These are phyloP conservation scores for Mimumesa dahlbomi DNA, from an alignment of 2,888 invertebrate genomes.

Conservation along the genomic window DNA sequence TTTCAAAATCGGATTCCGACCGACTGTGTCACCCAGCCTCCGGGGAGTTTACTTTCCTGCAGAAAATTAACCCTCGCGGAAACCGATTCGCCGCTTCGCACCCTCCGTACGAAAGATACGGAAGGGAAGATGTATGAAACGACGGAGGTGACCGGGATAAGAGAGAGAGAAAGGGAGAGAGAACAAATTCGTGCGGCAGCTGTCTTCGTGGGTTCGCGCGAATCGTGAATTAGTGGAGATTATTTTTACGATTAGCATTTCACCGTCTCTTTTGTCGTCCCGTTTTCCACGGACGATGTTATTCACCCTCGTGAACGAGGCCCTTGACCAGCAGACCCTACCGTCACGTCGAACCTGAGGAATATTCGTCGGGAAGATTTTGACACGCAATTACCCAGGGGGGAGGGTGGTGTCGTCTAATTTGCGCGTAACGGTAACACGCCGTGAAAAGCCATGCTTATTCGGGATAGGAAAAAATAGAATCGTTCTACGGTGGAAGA, in stretches of 20 bases:
- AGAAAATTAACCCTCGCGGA: too few species aligned
- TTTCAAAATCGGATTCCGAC: too few species aligned
- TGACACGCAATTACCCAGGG: too few species aligned
- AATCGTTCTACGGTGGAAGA: not conserved
- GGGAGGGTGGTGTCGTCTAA: not conserved
- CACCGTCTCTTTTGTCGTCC: slow-evolving; percentile 16
- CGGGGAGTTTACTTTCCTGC: too few species aligned
- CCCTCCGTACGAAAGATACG: too few species aligned
- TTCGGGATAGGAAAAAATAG: not conserved
- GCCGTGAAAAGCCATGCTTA: not conserved
- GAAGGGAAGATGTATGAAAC: too few species aligned
- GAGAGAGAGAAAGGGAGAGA: too few species aligned
- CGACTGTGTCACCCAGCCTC: too few species aligned
- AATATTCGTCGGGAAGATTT: not conserved
- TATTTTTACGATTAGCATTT: slow-evolving; percentile 61
- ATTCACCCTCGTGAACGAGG: not conserved
- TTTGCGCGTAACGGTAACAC: not conserved
- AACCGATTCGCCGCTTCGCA: too few species aligned
- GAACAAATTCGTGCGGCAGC: too few species aligned
- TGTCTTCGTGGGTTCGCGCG: too few species aligned
- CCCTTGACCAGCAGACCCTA: slow-evolving; percentile 5
- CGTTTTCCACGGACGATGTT: not conserved
- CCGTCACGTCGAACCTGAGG: slow-evolving; percentile 2
- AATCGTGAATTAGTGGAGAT: slow-evolving; percentile 71
- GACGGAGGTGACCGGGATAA: too few species aligned